Evolutionary conservation across 2,113 vertebrate genomes (phyloP), one percentile per base, ranked within the genome.

Genomic region (Hirundichthys speculiger): DNA sequence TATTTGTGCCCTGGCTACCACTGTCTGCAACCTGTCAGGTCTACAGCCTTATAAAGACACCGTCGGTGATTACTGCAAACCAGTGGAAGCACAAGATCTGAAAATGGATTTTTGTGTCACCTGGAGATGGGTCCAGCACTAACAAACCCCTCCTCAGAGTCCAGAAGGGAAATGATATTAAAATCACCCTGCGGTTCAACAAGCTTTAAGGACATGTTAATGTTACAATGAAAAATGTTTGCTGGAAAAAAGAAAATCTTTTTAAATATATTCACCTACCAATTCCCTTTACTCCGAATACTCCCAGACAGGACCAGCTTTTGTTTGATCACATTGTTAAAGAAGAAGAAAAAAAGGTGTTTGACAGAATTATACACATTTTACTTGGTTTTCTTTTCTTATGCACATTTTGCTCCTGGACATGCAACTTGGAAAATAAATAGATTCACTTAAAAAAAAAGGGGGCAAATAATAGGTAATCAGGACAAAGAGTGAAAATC

Each of bases 401-500:
- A 38, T 50, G 53, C 42, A 39, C 53, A 18, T 53, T 72, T 27
- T 74, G 40, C 22, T 41, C 38, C 30, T 13, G 34, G 34, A n/a
- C n/a, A n/a, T n/a, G n/a, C n/a, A n/a, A n/a, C n/a, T n/a, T n/a
- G n/a, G n/a, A n/a, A 64, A 30, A 53, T 53, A 66, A 85, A 79
- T 71, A 84, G 82, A 1, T 43, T 69, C 63, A 61, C 79, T 86
- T 92, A 80, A 83, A 77, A 57, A 51, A 69, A 27, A 34, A 34
- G 6, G 30, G 51, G 12, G 65, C 59, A 80, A 82, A 86, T 54
- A 79, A 64, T 57, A 76, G 60, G 75, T 82, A 60, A 59, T 71
- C 55, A 63, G 71, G 81, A 84, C 77, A 76, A 77, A 80, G 68
- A 77, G 60, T 80, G 55, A 69, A 83, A 82, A 88, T 86, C 86